A percentile compares a stretch with the other conserved stretches of the same genome.
phyloP scores from a whole-genome alignment of 2,888 invertebrate genomes.

The Zaprionus bogoriensis region DNA sequence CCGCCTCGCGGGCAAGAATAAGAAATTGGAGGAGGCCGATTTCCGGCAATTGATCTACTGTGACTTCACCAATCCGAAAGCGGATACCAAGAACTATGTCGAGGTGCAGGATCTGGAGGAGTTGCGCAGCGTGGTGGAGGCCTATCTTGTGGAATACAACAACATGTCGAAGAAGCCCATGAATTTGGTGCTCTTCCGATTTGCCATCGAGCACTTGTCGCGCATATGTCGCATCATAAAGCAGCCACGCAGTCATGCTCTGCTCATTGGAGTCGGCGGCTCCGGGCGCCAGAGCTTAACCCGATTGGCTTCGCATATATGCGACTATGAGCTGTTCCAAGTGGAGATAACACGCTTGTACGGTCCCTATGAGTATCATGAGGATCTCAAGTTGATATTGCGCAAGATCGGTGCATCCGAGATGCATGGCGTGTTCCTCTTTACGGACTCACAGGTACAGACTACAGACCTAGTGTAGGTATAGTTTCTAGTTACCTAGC shows the following conservation, averaged over 20 bases:
- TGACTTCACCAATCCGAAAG: slow-evolving; percentile 97
- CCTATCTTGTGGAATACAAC: slow-evolving; percentile 94
- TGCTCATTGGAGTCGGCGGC: slow-evolving; percentile 95
- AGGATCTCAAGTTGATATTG: slow-evolving; percentile 93
- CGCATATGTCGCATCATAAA: slow-evolving; percentile 94
- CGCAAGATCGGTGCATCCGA: slow-evolving; percentile 92
- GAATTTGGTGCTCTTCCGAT: slow-evolving; percentile 96
- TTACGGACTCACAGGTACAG: slow-evolving; percentile 92
- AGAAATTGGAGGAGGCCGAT: slow-evolving; percentile 88
- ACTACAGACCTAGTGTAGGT: background rate
- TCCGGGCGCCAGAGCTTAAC: slow-evolving; percentile 96
- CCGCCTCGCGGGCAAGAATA: slow-evolving; percentile 84
- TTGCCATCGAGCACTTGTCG: slow-evolving; percentile 96
- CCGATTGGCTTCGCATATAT: slow-evolving; percentile 94
- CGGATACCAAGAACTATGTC: slow-evolving; percentile 93
- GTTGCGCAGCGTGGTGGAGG: slow-evolving; percentile 92
- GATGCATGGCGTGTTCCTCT: slow-evolving; percentile 93
- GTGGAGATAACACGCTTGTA: slow-evolving; percentile 95
- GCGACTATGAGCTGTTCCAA: slow-evolving; percentile 95
- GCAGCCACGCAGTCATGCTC: slow-evolving; percentile 94
- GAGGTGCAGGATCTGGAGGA: slow-evolving; percentile 93
- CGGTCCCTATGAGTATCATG: slow-evolving; percentile 93
- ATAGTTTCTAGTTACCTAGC: background rate
- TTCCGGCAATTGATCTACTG: slow-evolving; percentile 94
- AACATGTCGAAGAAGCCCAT: slow-evolving; percentile 98